Conservation (phyloP, 2,113 vertebrate genomes). For the Tetrao urogallus region DNA sequence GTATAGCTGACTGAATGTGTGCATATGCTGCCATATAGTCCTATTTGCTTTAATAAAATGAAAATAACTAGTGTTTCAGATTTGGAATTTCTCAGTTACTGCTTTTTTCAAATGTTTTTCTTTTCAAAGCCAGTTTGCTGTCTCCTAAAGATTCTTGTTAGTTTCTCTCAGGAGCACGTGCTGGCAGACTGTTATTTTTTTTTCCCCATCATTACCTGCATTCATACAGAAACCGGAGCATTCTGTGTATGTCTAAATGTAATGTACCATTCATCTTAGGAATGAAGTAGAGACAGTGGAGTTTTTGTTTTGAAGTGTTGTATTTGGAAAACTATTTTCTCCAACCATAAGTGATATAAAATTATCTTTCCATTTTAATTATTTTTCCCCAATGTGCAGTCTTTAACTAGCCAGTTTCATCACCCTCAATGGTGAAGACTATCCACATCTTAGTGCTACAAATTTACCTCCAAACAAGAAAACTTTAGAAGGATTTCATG, state of each 20-base stretch:
- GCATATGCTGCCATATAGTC: neutral
- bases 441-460: neutral
- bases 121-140: neutral
- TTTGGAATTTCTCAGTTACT: neutral
- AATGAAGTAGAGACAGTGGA: neutral
- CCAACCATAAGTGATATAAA: neutral
- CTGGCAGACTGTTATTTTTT: neutral
- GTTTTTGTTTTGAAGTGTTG: neutral
- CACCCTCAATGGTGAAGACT: neutral
- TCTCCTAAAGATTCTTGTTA: neutral
- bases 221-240: neutral
- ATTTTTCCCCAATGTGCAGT: neutral
- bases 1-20: neutral
- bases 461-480: neutral
- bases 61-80: neutral
- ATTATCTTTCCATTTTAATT: neutral
- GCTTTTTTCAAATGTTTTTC: neutral
- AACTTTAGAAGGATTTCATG: neutral
- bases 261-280: neutral
- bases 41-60: neutral
- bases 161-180: neutral
- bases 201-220: neutral
- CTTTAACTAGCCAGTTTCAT: neutral
- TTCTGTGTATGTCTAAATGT: neutral
- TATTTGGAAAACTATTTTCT: neutral